A percentile compares a stretch with the other conserved stretches of the same genome.
phyloP scores from a whole-genome alignment of 2,113 vertebrate genomes.

The Sceloporus tristichus region DNA sequence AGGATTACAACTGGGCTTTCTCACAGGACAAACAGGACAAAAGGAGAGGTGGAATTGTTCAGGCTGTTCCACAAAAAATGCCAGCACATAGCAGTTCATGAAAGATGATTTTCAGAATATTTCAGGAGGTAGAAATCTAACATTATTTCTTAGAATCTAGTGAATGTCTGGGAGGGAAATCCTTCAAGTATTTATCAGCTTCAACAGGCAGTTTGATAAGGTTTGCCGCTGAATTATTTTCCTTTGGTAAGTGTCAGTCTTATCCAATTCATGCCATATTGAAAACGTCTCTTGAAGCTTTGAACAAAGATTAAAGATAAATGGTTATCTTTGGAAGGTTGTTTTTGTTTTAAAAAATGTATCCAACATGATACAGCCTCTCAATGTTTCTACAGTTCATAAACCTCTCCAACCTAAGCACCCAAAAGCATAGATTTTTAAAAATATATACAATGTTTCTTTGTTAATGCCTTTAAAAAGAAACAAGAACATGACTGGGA shows the following conservation, averaged over 20 bases:
- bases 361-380: not conserved
- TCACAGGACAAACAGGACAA: slow-evolving; percentile 7
- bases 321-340: not conserved
- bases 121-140: slow-evolving; percentile 27
- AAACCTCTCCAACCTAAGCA: not conserved
- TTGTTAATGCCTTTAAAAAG: not conserved
- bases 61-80: slow-evolving; percentile 21
- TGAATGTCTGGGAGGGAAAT: not conserved
- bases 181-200: slow-evolving; percentile 18
- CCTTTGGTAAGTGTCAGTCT: not conserved
- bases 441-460: not conserved
- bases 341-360: not conserved
- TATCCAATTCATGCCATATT: not conserved
- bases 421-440: not conserved
- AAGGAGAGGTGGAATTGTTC: slow-evolving; percentile 1
- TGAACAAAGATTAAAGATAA: slow-evolving; percentile 3
- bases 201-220: not conserved
- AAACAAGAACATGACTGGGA: not conserved
- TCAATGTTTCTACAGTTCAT: not conserved
- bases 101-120: not conserved
- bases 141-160: slow-evolving; percentile 14
- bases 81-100: slow-evolving; percentile 6
- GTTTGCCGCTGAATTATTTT: not conserved
- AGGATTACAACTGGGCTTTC: slow-evolving; percentile 22
- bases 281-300: not conserved